phyloP scores from a whole-genome alignment of 1,140 invertebrate genomes.

The Pseudomyrmex concolor region DNA sequence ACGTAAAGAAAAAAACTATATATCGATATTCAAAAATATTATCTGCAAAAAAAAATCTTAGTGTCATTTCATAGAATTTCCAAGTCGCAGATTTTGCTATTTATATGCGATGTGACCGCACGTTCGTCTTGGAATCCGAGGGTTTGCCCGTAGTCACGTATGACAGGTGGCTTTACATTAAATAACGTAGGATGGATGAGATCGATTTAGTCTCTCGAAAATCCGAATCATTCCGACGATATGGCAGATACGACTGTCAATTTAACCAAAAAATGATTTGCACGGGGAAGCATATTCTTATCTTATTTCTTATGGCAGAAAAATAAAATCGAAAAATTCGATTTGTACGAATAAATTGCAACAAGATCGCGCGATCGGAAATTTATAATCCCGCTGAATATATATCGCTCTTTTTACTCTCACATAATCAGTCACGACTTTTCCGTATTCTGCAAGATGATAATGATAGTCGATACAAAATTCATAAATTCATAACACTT shows the following conservation, averaged over 20 bases:
- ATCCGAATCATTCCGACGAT: conserved; percentile 25
- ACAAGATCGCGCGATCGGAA: conserved; percentile 2
- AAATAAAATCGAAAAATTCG: no score
- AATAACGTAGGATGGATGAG: conserved; percentile 47
- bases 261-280: conserved; percentile 8
- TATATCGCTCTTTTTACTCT: not conserved
- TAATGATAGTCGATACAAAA: conserved; percentile 30
- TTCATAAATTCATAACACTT: conserved; percentile 51
- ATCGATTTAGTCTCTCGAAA: conserved; percentile 35
- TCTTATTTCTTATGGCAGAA: not conserved
- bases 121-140: conserved; percentile 12
- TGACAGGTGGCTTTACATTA: conserved; percentile 37
- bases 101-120: conserved; percentile 44
- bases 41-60: conserved; percentile 13
- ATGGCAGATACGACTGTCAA: conserved; percentile 2
- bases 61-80: not conserved
- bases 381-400: not conserved
- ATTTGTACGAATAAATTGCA: not conserved
- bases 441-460: conserved; percentile 17
- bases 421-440: not conserved
- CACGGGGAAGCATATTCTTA: not conserved
- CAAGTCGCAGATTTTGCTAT: conserved; percentile 50
- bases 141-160: conserved; percentile 38
- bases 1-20: not conserved
- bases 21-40: not conserved